A percentile compares a stretch with the other conserved stretches of the same genome.
Conservation (phyloP, 35 echinoderm and acorn worm species). For the Ptychodera flava region DNA sequence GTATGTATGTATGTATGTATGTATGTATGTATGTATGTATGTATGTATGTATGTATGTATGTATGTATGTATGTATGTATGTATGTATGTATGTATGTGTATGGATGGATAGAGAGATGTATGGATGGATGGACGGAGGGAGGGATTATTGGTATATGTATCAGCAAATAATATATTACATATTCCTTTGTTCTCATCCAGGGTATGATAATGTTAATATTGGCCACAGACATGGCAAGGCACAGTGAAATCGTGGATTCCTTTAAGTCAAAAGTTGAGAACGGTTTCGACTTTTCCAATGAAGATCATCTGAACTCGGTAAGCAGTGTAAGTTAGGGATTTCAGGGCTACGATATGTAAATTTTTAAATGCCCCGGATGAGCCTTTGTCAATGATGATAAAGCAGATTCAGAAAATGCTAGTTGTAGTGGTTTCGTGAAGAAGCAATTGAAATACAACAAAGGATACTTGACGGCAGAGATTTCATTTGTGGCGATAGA, state of each 20-base stretch:
- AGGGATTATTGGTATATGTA: too few species aligned
- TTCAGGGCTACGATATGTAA: too few species aligned
- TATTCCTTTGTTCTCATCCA: slow-evolving; percentile 19
- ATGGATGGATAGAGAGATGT: not conserved
- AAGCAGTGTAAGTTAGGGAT: too few species aligned
- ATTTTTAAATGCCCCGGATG: too few species aligned
- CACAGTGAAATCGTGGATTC: slow-evolving; percentile 73
- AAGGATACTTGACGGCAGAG: too few species aligned
- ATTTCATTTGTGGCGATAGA: too few species aligned
- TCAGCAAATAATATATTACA: too few species aligned
- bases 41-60: slow-evolving; percentile 2
- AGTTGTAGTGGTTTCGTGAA: too few species aligned
- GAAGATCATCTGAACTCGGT: slow-evolving; percentile 82
- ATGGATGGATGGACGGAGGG: not conserved
- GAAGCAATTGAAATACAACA: too few species aligned
- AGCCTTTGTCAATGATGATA: too few species aligned
- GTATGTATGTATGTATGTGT: not conserved
- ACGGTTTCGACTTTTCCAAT: slow-evolving; percentile 63
- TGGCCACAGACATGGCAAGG: slow-evolving; percentile 91
- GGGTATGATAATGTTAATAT: slow-evolving; percentile 83
- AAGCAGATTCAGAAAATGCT: too few species aligned
- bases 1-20: slow-evolving; percentile 2
- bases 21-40: slow-evolving; percentile 2
- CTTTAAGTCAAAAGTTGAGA: slow-evolving; percentile 72
- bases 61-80: slow-evolving; percentile 2